Percentiles rank a stretch among this genome's conserved stretches.
These are phyloP conservation scores for Siderastrea siderea DNA, from an alignment of 92 coral and sea anemone genomes.

Conservation along the genomic window DNA sequence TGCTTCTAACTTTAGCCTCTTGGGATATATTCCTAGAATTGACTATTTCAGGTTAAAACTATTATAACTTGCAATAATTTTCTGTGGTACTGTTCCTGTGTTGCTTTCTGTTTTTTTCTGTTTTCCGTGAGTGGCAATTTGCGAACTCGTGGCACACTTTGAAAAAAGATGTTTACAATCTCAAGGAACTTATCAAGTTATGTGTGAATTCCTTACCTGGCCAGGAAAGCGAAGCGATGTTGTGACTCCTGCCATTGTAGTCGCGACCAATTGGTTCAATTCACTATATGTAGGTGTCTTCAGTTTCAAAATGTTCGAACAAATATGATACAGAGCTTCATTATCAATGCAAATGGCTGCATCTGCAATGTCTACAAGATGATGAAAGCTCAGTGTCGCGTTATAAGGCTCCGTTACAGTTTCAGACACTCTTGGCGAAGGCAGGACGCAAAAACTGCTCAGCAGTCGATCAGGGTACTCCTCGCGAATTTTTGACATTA, in stretches of 20 bases:
- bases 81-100: too few species aligned
- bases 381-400: constrained; percentile 95
- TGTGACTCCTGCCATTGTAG: constrained; percentile 91
- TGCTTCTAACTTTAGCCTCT: too few species aligned
- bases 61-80: too few species aligned
- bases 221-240: constrained; percentile 92
- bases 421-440: constrained; percentile 96
- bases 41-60: too few species aligned
- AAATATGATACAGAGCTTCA: constrained; percentile 90
- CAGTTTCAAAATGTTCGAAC: constrained; percentile 77
- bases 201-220: constrained; percentile 64
- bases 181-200: too few species aligned
- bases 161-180: too few species aligned
- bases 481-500: constrained; percentile 91
- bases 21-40: too few species aligned
- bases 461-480: constrained; percentile 91
- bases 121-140: too few species aligned
- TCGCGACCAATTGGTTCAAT: constrained; percentile 82
- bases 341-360: constrained; percentile 93
- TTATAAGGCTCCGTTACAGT: constrained; percentile 98
- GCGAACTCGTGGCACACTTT: too few species aligned
- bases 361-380: constrained; percentile 89
- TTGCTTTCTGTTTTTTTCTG: too few species aligned
- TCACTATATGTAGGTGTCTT: constrained; percentile 88
- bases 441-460: constrained; percentile 88